Conservation (phyloP, 2,797 vertebrate species). For the Oryzias dopingdopingensis region DNA sequence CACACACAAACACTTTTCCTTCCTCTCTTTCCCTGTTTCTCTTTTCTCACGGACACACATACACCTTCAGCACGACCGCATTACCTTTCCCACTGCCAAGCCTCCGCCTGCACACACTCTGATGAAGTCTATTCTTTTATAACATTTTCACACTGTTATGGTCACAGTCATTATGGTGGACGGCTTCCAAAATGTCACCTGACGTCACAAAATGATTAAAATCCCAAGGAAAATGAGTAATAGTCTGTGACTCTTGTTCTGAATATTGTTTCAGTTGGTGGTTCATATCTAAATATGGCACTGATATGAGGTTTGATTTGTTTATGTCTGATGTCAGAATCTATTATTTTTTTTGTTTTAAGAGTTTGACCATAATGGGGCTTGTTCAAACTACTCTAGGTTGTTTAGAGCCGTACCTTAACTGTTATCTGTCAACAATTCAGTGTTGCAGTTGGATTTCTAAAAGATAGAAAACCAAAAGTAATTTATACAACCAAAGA, state of each 20-base stretch:
- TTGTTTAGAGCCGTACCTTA: too few relatives aligned
- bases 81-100: conserved; percentile 66
- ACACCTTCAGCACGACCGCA: conserved; percentile 63
- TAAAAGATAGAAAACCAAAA: too few relatives aligned
- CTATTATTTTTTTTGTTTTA: too few relatives aligned
- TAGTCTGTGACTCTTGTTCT: neutral
- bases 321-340: too few relatives aligned
- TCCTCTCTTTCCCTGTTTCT: neutral
- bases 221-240: neutral
- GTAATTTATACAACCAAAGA: too few relatives aligned
- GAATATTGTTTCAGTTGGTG: neutral
- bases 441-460: too few relatives aligned
- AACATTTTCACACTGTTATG: conserved; percentile 10
- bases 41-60: conserved; percentile 20
- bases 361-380: too few relatives aligned
- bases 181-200: conserved; percentile 9
- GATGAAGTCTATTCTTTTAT: conserved; percentile 32
- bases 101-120: conserved; percentile 33
- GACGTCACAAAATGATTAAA: conserved; percentile 7
- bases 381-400: too few relatives aligned
- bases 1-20: conserved; percentile 28
- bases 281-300: too few relatives aligned
- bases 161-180: conserved; percentile 24
- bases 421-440: too few relatives aligned
- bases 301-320: too few relatives aligned